A percentile compares a stretch with the other conserved stretches of the same genome.
Conservation (phyloP, 2,797 vertebrate species). For the Megaceryle alcyon region DNA sequence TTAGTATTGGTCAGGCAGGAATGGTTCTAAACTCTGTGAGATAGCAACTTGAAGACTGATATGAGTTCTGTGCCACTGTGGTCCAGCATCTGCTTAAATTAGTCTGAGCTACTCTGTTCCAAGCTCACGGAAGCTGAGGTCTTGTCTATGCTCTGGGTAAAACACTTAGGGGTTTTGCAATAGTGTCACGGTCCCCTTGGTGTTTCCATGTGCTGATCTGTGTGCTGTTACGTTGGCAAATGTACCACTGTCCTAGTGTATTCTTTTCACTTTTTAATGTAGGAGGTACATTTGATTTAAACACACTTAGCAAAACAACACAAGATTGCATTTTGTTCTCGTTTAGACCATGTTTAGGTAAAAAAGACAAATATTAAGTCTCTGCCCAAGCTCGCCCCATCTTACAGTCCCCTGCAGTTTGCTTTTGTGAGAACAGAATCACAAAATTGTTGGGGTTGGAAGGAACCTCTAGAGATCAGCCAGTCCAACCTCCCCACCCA, state of each 20-base stretch:
- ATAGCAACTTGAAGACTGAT: background rate
- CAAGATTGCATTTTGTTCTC: background rate
- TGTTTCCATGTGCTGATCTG: background rate
- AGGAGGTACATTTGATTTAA: background rate
- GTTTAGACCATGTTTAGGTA: background rate
- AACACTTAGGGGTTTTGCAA: background rate
- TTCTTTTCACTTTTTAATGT: background rate
- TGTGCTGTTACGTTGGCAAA: background rate
- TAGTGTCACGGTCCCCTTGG: background rate
- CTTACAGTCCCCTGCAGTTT: background rate
- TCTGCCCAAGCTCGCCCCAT: background rate
- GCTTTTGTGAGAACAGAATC: background rate
- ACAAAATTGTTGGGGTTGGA: no score
- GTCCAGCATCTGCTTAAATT: background rate
- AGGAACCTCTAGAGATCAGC: no score
- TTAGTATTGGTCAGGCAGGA: background rate
- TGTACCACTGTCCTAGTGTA: background rate
- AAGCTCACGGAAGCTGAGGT: background rate
- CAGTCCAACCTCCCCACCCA: no score
- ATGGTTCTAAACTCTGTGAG: background rate
- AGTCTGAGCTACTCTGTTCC: background rate
- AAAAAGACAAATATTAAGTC: background rate
- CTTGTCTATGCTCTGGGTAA: background rate
- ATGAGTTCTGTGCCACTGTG: background rate
- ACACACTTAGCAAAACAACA: fast-evolving